phyloP scores from a whole-genome alignment of 2,797 vertebrate genomes.

The Sylvilagus floridanus region DNA sequence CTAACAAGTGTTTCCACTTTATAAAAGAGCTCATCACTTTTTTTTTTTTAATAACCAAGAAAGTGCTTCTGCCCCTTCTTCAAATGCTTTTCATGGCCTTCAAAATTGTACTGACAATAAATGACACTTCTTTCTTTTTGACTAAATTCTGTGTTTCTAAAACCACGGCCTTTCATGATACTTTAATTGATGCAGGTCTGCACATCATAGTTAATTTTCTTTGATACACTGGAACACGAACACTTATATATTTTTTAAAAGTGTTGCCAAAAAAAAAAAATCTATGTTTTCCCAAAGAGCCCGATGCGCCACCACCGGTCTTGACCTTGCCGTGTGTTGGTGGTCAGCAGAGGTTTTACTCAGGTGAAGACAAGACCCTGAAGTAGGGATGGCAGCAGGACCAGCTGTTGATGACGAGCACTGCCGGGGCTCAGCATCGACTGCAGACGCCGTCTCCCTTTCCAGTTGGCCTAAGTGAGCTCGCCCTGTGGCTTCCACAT shows the following conservation, averaged over 20 bases:
- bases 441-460: background rate
- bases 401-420: background rate
- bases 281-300: background rate
- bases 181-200: background rate
- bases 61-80: background rate
- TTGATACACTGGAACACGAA: background rate
- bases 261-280: background rate
- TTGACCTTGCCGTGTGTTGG: background rate
- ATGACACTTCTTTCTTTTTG: background rate
- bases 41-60: background rate
- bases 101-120: background rate
- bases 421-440: background rate
- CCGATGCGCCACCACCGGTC: background rate
- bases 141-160: background rate
- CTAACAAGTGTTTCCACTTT: background rate
- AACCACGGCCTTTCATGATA: background rate
- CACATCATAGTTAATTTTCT: background rate
- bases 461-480: background rate
- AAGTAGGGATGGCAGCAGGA: background rate
- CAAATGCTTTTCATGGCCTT: background rate
- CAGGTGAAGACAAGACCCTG: background rate
- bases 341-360: background rate
- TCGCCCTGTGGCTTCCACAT: background rate
- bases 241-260: background rate
- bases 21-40: background rate